These are phyloP conservation scores for Nomada ruficornis DNA, from an alignment of 2,888 invertebrate species.

Conservation along the genomic window DNA sequence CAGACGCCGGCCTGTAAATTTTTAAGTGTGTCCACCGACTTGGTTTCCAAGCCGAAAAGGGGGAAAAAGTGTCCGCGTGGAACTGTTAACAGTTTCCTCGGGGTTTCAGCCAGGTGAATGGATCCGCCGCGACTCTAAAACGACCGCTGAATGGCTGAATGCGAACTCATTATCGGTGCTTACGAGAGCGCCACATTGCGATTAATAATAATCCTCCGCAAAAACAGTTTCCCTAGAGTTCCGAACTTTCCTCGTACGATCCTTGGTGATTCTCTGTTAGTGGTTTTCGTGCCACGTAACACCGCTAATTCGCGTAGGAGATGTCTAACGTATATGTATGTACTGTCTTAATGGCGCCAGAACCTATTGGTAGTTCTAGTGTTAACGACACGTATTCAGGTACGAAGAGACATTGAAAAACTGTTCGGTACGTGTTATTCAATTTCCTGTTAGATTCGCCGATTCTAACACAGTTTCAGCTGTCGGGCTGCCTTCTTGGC, in stretches of 20 bases:
- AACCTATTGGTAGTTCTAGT: no score
- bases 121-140: constrained; percentile 62
- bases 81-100: constrained; percentile 56
- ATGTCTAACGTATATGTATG: no score
- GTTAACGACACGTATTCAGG: not conserved
- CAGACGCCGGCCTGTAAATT: constrained; percentile 54
- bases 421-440: not conserved
- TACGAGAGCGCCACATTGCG: constrained; percentile 42
- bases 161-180: constrained; percentile 70
- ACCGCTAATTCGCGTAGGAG: not conserved
- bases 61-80: constrained; percentile 35
- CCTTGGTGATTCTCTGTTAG: not conserved
- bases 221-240: constrained; percentile 27
- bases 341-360: no score
- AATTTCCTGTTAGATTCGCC: not conserved
- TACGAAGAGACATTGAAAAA: not conserved
- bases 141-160: constrained; percentile 71
- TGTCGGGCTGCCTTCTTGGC: not conserved
- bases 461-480: constrained; percentile 18
- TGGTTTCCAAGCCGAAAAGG: constrained; percentile 35
- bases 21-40: constrained; percentile 55
- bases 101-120: constrained; percentile 56
- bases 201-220: constrained; percentile 48
- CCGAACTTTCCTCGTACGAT: constrained; percentile 6
- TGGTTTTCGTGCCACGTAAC: not conserved